Evolutionary conservation across 1,140 invertebrate species (phyloP), one percentile per base, ranked within the genome.

Genomic region (Neodiprion virginianus): DNA sequence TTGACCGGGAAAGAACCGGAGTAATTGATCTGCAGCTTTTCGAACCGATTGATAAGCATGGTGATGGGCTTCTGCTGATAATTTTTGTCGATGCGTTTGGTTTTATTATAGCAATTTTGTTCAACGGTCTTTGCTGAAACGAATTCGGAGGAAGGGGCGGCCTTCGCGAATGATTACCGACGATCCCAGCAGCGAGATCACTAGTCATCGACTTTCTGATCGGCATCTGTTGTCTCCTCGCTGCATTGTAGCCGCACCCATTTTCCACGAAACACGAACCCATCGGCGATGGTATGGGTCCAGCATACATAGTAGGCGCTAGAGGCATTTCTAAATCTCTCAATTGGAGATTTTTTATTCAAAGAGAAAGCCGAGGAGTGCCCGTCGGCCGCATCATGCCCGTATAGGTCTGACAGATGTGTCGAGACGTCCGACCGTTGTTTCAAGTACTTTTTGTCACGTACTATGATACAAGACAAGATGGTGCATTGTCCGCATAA

Each of bases 51-150:
- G 73, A 77, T 48, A 79, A 77, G 68, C 77, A 74, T 1, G 80
- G 81, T 11, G 82, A 82, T 1, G 82, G 81, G 17, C 78, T 82
- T 21, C 81, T 78, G 72, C 75, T 77, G 8, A 76, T n/a, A 28
- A 78, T 77, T 47, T 61, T 74, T 7, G 74, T 75, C 7, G 74
- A 71, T 7, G 78, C 73, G 65, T 77, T 78, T 9, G 82, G 81
- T 48, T 72, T 79, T 48, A 82, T 78, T 1, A 80, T 71, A 5
- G 79, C 76, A 11, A 80, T 73, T 72, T 79, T 82, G 69, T 75
- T 79, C 1, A 80, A 14, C 12, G 75, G 74, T 48, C 78, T 71
- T 14, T 77, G 61, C 21, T 78, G 76, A 72, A 77, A 79, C 28
- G 77, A 67, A 71, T 49, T 79, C 8, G 80, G 80, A 4, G 79